A percentile compares a stretch with the other conserved stretches of the same genome.
Evolutionary conservation across 2,888 invertebrate species (phyloP).

Genomic region (Spisula subtruncata): DNA sequence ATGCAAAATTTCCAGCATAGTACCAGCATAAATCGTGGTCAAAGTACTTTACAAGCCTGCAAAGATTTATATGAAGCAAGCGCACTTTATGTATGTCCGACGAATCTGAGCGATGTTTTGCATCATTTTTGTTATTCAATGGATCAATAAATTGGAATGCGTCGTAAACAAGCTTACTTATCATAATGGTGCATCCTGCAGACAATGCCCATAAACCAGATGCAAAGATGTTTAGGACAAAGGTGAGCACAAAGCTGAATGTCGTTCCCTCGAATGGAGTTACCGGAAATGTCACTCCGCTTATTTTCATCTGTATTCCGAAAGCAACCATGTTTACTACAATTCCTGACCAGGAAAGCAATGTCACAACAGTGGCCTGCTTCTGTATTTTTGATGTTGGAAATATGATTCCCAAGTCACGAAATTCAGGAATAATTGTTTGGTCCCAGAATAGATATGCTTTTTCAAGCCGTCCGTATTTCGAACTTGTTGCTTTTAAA

Average conservation of each 20-base stretch:
- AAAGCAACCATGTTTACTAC: conserved; percentile 20
- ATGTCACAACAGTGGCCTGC: neutral
- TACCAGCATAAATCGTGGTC: conserved; percentile 52
- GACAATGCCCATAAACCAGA: conserved; percentile 24
- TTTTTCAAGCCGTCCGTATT: conserved; percentile 35
- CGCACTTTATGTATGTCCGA: conserved; percentile 37
- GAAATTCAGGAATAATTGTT: conserved; percentile 32
- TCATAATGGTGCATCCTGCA: neutral
- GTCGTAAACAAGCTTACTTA: neutral
- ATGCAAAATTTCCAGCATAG: conserved; percentile 34
- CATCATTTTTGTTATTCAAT: neutral
- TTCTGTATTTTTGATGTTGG: conserved; percentile 13
- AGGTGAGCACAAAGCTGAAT: neutral
- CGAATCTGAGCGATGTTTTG: neutral
- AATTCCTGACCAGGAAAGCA: neutral
- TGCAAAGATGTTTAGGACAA: neutral
- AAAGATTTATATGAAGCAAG: conserved; percentile 48
- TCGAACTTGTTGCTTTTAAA: conserved; percentile 38
- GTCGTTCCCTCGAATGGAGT: conserved; percentile 22
- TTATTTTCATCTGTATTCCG: conserved; percentile 22
- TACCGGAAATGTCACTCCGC: neutral
- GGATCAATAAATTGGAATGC: conserved; percentile 25
- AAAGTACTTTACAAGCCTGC: conserved; percentile 51
- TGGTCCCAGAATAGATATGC: conserved; percentile 40
- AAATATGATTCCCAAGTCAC: conserved; percentile 38